Conservation (phyloP, 2,113 vertebrate species). For the Micronisus gabar region DNA sequence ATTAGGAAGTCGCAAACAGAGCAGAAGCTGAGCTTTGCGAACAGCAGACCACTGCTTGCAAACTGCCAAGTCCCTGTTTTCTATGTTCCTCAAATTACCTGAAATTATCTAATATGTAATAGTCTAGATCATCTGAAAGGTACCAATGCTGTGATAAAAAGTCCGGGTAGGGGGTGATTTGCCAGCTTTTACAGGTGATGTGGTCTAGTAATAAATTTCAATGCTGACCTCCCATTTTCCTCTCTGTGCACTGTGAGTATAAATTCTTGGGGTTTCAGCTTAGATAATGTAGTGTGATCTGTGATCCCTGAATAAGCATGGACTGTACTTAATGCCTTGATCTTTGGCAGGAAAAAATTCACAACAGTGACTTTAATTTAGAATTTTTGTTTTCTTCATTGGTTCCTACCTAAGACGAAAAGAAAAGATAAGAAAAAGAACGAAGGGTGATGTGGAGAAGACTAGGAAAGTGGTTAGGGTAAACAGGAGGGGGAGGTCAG, state of each 20-base stretch:
- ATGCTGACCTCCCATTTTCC: background rate
- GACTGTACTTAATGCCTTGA: background rate
- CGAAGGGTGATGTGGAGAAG: background rate
- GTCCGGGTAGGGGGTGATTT: fast-evolving
- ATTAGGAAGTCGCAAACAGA: background rate
- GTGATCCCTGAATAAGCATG: background rate
- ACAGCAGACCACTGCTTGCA: background rate
- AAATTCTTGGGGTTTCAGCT: background rate
- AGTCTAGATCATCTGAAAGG: background rate
- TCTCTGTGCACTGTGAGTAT: background rate
- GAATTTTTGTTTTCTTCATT: background rate
- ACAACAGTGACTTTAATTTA: background rate
- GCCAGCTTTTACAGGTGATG: background rate
- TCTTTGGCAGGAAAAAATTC: background rate
- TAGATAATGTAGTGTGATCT: background rate
- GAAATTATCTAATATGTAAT: background rate
- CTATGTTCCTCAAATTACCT: background rate
- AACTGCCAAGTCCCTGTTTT: background rate
- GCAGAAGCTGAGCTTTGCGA: background rate
- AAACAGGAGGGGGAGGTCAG: background rate
- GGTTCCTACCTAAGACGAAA: background rate
- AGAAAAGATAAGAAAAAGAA: background rate
- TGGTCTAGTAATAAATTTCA: background rate
- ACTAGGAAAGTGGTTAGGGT: background rate
- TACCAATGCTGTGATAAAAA: background rate